Evolutionary conservation across 2,113 vertebrate species (phyloP).

Genomic region (Condylura cristata): DNA sequence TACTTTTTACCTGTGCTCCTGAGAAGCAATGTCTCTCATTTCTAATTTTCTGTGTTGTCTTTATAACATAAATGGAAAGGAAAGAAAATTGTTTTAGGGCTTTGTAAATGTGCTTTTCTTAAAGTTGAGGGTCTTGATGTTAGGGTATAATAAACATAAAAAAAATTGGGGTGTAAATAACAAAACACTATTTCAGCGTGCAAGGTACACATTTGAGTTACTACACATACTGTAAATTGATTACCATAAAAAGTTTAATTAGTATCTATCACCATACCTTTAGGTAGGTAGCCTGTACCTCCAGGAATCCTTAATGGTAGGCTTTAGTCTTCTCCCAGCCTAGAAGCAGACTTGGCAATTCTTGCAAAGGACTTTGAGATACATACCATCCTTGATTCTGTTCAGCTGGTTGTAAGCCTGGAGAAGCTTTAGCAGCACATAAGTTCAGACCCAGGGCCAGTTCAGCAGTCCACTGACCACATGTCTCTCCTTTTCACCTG

Average conservation of each 20-base stretch:
- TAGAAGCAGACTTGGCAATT: conserved; percentile 24
- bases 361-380: conserved; percentile 24
- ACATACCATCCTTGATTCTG: conserved; percentile 34
- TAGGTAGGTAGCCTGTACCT: background rate
- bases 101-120: background rate
- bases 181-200: too few relatives aligned
- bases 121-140: background rate
- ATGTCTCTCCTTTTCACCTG: conserved; percentile 70
- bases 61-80: background rate
- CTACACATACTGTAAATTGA: too few relatives aligned
- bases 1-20: conserved; percentile 9
- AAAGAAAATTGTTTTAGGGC: background rate
- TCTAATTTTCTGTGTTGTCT: background rate
- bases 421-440: background rate
- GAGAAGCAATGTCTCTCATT: background rate
- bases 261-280: too few relatives aligned
- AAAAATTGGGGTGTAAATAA: too few relatives aligned
- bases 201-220: too few relatives aligned
- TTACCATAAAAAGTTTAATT: too few relatives aligned
- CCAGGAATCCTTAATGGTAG: background rate
- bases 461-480: conserved; percentile 48
- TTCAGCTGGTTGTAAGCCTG: background rate
- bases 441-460: conserved; percentile 19
- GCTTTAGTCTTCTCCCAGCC: background rate
- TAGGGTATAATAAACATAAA: too few relatives aligned